Base-by-base conservation (phyloP, 2,888 invertebrate species). In the Dastarcus helophoroides region DNA sequence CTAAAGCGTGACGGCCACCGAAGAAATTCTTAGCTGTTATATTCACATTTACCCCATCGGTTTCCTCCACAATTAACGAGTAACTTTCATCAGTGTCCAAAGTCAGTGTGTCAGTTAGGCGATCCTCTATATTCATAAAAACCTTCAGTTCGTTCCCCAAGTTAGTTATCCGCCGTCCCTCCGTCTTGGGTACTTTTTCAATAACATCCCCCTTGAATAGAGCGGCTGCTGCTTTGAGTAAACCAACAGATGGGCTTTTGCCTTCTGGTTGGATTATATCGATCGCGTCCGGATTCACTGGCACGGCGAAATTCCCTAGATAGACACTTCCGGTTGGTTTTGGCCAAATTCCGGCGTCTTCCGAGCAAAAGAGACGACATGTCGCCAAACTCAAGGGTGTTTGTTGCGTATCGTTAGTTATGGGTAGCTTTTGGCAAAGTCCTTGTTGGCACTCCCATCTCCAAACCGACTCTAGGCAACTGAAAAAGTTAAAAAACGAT, bases 1-100 rank as follows among this genome's bases (percentile, higher is more conserved):
- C 79, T 27, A 81, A 46, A 1, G 69, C 81, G 46, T 81, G 68
- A 3, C 79, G 63, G 1, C 72, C 63, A 1, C 82, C 82, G 48
- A 79, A 80, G 56, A 73, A 79, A 2, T 66, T 72, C 3, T 61
- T 53, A 1, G 74, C 73, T 1, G 44, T 53, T 31, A 82, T 67
- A 19, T 25, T 26, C 1, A 65, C 66, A 0, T 68, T 73, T 32
- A 68, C 67, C n/a, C 68, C 69, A 25, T 62, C 64, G 1, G 56
- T 40, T 6, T 58, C 51, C 25, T 66, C 58, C 0, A 58, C 42
- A 1, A 71, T 56, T 12, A 76, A 44, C 1, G 46, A 44, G 51
- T 79, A 76, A 43, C 69, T 67, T 57, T 79, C 79, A 36, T 73
- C 68, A 15, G 72, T 66, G 0, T 67, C 54, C 40, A 76, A 46